Evolutionary conservation across 2,888 invertebrate genomes (phyloP).

Genomic region (Carterocephalus palaemon): DNA sequence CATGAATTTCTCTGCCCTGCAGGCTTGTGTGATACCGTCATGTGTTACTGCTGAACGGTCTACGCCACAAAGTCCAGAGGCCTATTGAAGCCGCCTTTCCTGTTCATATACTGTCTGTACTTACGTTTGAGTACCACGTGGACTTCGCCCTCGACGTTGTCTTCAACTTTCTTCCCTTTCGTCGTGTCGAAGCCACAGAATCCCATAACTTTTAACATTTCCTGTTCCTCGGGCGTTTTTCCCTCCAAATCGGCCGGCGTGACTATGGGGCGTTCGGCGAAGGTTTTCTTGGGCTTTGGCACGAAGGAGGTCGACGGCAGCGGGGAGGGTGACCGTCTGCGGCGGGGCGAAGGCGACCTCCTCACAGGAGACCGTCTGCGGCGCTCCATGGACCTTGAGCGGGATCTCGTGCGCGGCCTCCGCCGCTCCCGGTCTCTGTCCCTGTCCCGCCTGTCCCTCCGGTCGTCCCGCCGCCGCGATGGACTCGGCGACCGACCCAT

Average conservation of each 20-base stretch:
- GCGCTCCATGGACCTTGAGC: conserved; percentile 66
- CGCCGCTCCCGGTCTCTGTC: conserved; percentile 65
- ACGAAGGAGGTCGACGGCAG: conserved; percentile 61
- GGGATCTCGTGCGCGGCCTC: conserved; percentile 61
- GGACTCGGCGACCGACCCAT: conserved; percentile 77
- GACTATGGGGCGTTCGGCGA: conserved; percentile 81
- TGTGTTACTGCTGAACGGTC: conserved; percentile 32
- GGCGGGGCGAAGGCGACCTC: conserved; percentile 48
- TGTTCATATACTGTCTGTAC: conserved; percentile 99
- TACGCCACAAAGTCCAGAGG: conserved; percentile 97
- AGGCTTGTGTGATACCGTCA: conserved; percentile 33
- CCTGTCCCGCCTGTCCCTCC: conserved; percentile 43
- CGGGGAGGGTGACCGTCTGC: conserved; percentile 59
- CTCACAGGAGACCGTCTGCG: conserved; percentile 69
- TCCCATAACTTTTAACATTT: conserved; percentile 98
- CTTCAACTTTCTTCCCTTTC: conserved; percentile 96
- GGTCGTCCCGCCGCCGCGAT: conserved; percentile 63
- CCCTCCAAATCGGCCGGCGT: conserved; percentile 93
- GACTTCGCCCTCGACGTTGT: conserved; percentile 95
- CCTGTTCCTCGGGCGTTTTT: conserved; percentile 93
- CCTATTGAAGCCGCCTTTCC: conserved; percentile 99
- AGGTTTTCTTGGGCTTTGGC: conserved; percentile 59
- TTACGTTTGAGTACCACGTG: conserved; percentile 97
- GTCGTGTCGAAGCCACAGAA: conserved; percentile 97
- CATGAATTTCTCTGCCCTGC: conserved; percentile 34